These are phyloP conservation scores for Poeciliopsis turneri DNA, from an alignment of 2,797 vertebrate species.

Conservation along the genomic window DNA sequence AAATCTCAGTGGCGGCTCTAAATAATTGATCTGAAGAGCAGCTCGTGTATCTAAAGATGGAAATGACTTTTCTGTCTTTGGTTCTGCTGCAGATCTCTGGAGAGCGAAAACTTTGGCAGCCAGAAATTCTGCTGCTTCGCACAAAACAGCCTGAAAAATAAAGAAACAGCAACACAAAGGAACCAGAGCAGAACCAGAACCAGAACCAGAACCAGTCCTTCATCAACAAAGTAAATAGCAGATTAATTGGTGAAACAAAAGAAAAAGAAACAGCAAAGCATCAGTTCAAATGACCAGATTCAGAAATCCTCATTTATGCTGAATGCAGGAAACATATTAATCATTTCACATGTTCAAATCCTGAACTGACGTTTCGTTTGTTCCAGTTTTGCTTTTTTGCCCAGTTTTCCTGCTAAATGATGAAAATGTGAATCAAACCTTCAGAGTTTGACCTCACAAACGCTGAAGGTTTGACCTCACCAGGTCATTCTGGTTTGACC, in stretches of 20 bases:
- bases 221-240: background rate
- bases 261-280: background rate
- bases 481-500: too few species aligned
- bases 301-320: background rate
- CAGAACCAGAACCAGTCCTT: too few species aligned
- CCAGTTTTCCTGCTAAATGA: background rate
- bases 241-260: background rate
- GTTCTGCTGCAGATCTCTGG: constrained; percentile 3
- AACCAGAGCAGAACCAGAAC: too few species aligned
- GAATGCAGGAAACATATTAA: background rate
- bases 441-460: too few species aligned
- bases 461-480: too few species aligned
- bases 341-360: background rate
- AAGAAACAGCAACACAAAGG: background rate
- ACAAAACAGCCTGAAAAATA: background rate
- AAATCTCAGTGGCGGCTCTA: constrained; percentile 3
- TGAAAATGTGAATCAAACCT: background rate
- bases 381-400: background rate
- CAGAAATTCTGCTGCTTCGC: background rate
- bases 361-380: background rate
- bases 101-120: background rate
- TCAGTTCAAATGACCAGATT: background rate
- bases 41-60: constrained; percentile 2
- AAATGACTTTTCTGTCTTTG: constrained; percentile 15
- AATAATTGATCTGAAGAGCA: constrained; percentile 11